Percentiles rank a stretch among this genome's conserved stretches.
phyloP scores from a whole-genome alignment of 2,113 vertebrate species.

The Lycaon pictus region DNA sequence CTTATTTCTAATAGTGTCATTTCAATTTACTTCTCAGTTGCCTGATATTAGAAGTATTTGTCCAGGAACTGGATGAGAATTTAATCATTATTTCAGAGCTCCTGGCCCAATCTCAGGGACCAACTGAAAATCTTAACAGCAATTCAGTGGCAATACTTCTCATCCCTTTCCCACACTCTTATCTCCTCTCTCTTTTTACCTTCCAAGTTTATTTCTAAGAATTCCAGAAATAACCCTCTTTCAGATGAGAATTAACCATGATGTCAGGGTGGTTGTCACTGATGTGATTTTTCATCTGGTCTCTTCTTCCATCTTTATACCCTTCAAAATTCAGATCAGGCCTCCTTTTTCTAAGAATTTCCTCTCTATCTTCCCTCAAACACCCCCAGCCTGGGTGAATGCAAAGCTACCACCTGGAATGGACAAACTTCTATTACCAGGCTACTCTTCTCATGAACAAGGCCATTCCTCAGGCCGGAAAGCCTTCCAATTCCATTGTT shows the following conservation, averaged over 20 bases:
- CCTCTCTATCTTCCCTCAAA: neutral
- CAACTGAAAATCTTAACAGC: neutral
- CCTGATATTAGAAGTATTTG: slow-evolving; percentile 33
- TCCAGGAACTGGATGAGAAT: neutral
- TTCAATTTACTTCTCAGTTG: slow-evolving; percentile 62
- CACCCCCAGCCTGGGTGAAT: neutral
- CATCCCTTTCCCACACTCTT: neutral
- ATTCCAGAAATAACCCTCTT: neutral
- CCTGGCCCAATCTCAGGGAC: neutral
- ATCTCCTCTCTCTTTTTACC: neutral
- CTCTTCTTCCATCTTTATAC: neutral
- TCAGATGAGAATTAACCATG: neutral
- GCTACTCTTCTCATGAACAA: neutral
- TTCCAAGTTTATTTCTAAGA: neutral
- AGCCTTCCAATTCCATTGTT: neutral
- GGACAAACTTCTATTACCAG: neutral
- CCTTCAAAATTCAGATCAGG: neutral
- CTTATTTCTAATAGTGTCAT: slow-evolving; percentile 63
- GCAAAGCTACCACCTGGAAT: neutral
- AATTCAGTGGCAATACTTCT: neutral
- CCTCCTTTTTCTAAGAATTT: neutral
- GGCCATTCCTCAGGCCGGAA: neutral
- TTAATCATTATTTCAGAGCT: slow-evolving; percentile 32
- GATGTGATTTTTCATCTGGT: neutral
- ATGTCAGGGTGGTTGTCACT: neutral